Base-by-base conservation (phyloP, 2,888 invertebrate genomes). In the Drosophila crucigera region DNA sequence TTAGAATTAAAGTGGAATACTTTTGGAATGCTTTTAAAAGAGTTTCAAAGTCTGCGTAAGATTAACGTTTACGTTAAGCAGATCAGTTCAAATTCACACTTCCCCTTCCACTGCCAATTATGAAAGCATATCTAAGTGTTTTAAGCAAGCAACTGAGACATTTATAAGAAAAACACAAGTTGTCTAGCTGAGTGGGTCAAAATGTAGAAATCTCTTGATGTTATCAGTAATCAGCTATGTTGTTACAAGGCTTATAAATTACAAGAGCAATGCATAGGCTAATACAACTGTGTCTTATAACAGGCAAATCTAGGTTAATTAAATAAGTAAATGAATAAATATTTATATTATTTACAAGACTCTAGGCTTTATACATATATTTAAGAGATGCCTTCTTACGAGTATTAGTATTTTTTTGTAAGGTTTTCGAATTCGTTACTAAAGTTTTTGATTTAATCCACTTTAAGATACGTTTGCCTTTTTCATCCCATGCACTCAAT, bases 81-180 rank as follows among this genome's bases (percentile, higher is more conserved):
- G n/a, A 41, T 50, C 22, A 55, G 61, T 14, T 49, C 30, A 39
- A 68, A 37, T 3, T 73, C 30, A 43, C 65, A 68, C 59, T 58
- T 68, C n/a, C 22, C 5, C 22, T 60, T 63, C 66, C 79, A 78
- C 69, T 73, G 54, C 0, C 63, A 82, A 64, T 82, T 82, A 64
- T n/a, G 58, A 64, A 7, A 9, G 16, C 9, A 4, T n/a, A 49
- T 11, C 50, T 71, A 78, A 78, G 55, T 66, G 69, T 33, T 35
- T 28, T 28, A 9, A 50, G 6, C 47, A 47, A n/a, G 35, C 9
- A 30, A 31, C 19, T 25, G 4, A 58, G 6, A 30, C 25, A 19
- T 19, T 30, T 35, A 22, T 16, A 10, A 11, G 6, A 49, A 1
- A 41, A 35, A 9, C 14, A 6, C 19, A 14, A 25, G 52, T 19